phyloP scores from a whole-genome alignment of 2,797 vertebrate genomes.

The Hoplostethus atlanticus region DNA sequence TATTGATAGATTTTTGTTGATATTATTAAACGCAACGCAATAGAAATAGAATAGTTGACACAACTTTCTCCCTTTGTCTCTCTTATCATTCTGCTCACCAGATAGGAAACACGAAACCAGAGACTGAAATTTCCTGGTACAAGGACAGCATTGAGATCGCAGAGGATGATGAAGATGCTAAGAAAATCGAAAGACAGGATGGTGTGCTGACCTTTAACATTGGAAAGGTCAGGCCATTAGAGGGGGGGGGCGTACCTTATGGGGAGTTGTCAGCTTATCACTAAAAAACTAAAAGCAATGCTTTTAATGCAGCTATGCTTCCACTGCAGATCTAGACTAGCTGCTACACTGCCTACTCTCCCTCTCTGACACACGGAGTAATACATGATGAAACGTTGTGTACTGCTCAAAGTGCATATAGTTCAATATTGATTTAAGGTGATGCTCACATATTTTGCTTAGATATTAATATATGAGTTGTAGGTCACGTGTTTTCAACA shows the following conservation, averaged over 20 bases:
- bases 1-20: neutral
- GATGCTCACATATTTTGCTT: neutral
- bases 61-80: neutral
- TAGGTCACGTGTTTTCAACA: slow-evolving; percentile 27
- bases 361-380: slow-evolving; percentile 69
- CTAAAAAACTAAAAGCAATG: slow-evolving; percentile 44
- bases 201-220: slow-evolving; percentile 93
- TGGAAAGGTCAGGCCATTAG: slow-evolving; percentile 90
- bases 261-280: slow-evolving; percentile 46
- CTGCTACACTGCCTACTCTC: slow-evolving; percentile 43
- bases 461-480: slow-evolving; percentile 10
- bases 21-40: neutral
- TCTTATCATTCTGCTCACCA: slow-evolving; percentile 58
- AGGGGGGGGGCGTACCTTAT: slow-evolving; percentile 35
- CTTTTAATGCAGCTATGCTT: slow-evolving; percentile 56
- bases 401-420: slow-evolving; percentile 9
- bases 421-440: neutral
- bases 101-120: slow-evolving; percentile 95
- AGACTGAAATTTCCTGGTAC: slow-evolving; percentile 94
- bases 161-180: slow-evolving; percentile 92
- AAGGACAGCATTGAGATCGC: slow-evolving; percentile 94
- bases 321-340: slow-evolving; percentile 32
- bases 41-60: neutral
- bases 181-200: slow-evolving; percentile 88
- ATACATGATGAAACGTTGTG: slow-evolving; percentile 62